Evolutionary conservation across 2,113 vertebrate genomes (phyloP).

Genomic region (Scopus umbretta): DNA sequence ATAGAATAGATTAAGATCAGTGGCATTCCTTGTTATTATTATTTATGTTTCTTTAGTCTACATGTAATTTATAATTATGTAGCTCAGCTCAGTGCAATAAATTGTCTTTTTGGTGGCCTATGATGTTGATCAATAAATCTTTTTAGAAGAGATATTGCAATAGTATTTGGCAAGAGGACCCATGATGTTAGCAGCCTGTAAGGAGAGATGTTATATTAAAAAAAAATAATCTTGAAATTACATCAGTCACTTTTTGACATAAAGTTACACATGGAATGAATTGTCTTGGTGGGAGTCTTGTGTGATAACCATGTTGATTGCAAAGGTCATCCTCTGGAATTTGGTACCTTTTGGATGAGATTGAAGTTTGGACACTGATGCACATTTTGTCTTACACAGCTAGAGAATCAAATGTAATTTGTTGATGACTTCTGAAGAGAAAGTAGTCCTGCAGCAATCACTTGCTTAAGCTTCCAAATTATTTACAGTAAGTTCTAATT

Average conservation of each 20-base stretch:
- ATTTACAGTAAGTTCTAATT: background rate
- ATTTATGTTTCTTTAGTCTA: background rate
- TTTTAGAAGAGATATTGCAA: background rate
- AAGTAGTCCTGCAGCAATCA: background rate
- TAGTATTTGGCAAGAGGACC: background rate
- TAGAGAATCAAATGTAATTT: background rate
- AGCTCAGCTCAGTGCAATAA: background rate
- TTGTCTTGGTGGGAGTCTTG: constrained; percentile 3
- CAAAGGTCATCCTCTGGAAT: constrained; percentile 5
- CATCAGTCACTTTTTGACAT: background rate
- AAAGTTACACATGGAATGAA: background rate
- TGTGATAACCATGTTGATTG: background rate
- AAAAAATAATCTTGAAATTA: background rate
- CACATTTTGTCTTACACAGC: background rate
- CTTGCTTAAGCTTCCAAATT: background rate
- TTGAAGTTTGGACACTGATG: background rate
- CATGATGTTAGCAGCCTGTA: background rate
- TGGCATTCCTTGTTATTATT: background rate
- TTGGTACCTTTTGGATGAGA: background rate
- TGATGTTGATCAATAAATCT: background rate
- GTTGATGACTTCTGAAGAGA: background rate
- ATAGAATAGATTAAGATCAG: background rate
- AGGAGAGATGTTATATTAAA: background rate
- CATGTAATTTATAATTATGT: background rate
- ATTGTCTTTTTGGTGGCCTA: background rate